Base-by-base conservation (phyloP, 2,113 vertebrate genomes). In the Paramormyrops kingsleyae region DNA sequence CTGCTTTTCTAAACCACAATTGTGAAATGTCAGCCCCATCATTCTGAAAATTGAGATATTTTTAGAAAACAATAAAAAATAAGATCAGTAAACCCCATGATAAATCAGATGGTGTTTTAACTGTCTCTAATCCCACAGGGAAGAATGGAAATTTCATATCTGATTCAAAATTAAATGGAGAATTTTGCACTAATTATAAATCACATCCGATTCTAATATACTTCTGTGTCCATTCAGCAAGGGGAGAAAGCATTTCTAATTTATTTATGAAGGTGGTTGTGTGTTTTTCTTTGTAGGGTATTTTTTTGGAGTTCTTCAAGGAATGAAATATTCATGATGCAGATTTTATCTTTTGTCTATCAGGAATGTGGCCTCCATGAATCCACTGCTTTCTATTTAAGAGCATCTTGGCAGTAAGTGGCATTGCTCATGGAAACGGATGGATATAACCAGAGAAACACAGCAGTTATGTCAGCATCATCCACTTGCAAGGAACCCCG, bases 251-350 rank as follows among this genome's bases (percentile, higher is more conserved):
- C 49, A 19, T 21, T 52, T 47, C 24, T 80, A 39, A 44, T 35
- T n/a, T 85, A 50, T 62, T 88, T 89, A 50, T 17, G 44, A 77
- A 59, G 59, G 47, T 46, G 53, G 24, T 42, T 9, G n/a, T 52
- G 39, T 77, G 87, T 92, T 59, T 84, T 83, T 83, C 74, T 62
- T 83, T 70, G 80, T 50, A 44, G 66, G 17, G 35, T 90, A 87
- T 88, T 89, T 87, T 70, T 24, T 46, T 86, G 77, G 91, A 49
- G 74, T 93, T 91, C 91, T 89, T 88, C 74, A 86, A 90, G 87
- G 85, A 92, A 94, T 94, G 35, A 93, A 94, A 94, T 93, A 95
- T 94, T 93, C 89, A 95, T 92, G 89, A 56, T 49, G 88, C 90
- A 91, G 89, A 94, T 94, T 93, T 91, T 90, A 92, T 92, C 90